Evolutionary conservation across 2,888 invertebrate genomes (phyloP), one percentile per base, ranked within the genome.

Genomic region (Drosophila testacea): DNA sequence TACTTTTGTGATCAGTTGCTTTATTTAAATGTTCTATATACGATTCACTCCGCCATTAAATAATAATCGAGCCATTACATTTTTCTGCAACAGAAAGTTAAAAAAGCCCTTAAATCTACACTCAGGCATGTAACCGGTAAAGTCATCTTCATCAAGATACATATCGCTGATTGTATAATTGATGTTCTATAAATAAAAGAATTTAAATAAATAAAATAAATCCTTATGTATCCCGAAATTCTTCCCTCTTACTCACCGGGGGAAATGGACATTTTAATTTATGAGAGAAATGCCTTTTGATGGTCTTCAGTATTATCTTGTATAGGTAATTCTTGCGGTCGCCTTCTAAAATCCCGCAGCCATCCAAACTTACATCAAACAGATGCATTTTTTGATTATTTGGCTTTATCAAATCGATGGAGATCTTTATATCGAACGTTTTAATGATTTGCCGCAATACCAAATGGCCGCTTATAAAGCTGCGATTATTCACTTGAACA

Each of bases 401-500:
- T 6, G 11, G 0, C 11, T 28, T 44, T 27, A 44, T 28, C 44
- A 44, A 44, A 44, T 44, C 11, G 11, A 44, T 27, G 11, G 11
- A 11, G 44, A 27, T 0, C 11, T 44, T 44, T 11, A 44, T 27
- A 4, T 44, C 27, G 27, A 44, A 44, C 27, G 27, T 44, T 2
- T 4, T 11, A 11, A 44, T 11, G 1, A n/a, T 11, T 32, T n/a
- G 59, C 10, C 22, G 28, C 22, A 59, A 10, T 22, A 41, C 39
- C 4, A 47, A 13, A 6, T 41, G n/a, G 10, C 41, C 41, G 32
- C 32, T 50, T 11, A 60, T 32, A 41, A 11, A 41, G 27, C 50
- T 60, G 27, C 50, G 50, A 61, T 61, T 61, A 6, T 54, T 61
- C 16, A 28, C 4, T 46, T 52, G 44, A 13, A 11, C 10, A 3